phyloP scores from a whole-genome alignment of 2,797 vertebrate species.

The Parauchenoglanis ngamensis region DNA sequence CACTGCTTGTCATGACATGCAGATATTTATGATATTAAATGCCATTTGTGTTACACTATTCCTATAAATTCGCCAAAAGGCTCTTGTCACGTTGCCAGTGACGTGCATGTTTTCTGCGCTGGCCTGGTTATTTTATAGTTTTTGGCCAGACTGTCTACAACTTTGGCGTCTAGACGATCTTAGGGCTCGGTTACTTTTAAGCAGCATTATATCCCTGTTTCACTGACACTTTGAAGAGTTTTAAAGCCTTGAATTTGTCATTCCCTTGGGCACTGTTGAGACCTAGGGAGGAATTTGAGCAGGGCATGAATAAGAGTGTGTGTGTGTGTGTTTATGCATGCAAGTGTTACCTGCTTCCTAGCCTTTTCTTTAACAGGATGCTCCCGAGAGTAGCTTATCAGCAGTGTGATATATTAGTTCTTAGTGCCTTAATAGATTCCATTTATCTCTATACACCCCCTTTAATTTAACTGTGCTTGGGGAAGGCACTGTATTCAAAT shows the following conservation, averaged over 20 bases:
- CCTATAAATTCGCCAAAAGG: conserved; percentile 31
- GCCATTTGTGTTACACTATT: conserved; percentile 34
- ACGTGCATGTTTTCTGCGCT: not conserved
- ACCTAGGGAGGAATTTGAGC: conserved; percentile 69
- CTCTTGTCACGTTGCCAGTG: conserved; percentile 5
- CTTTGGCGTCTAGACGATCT: conserved; percentile 37
- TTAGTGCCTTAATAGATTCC: conserved; percentile 74
- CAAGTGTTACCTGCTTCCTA: conserved; percentile 52
- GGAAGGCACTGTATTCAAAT: conserved; percentile 72
- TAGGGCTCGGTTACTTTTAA: conserved; percentile 36
- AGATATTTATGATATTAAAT: conserved; percentile 44
- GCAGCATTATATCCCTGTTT: conserved; percentile 63
- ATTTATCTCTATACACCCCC: conserved; percentile 76
- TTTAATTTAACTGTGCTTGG: conserved; percentile 71
- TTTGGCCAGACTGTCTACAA: conserved; percentile 22
- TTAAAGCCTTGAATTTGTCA: conserved; percentile 73
- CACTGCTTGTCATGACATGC: conserved; percentile 42
- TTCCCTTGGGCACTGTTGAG: conserved; percentile 67
- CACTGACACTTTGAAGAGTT: conserved; percentile 70
- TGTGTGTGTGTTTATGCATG: conserved; percentile 36
- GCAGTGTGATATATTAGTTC: conserved; percentile 72
- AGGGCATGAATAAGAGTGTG: conserved; percentile 50
- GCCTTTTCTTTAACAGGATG: conserved; percentile 62
- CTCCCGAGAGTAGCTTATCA: conserved; percentile 70
- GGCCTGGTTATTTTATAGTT: conserved; percentile 31